phyloP scores from a whole-genome alignment of 1,140 invertebrate genomes.

The Zaprionus capensis region DNA sequence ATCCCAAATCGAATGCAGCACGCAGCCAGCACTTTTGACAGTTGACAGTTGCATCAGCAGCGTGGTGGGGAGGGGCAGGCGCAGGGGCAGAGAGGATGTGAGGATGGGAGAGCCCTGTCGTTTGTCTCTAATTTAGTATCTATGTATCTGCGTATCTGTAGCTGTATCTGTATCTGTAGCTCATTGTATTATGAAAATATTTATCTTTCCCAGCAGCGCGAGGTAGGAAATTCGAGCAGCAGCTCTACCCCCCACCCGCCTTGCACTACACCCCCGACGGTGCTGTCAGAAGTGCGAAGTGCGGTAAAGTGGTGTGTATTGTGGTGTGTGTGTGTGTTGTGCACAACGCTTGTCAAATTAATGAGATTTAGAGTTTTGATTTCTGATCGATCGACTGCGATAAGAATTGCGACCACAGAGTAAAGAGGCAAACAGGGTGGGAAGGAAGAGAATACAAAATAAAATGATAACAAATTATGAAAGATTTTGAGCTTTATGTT shows the following conservation, averaged over 20 bases:
- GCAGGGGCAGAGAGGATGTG: neutral
- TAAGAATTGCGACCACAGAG: conserved; percentile 28
- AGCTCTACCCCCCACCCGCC: neutral
- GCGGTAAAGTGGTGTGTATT: conserved; percentile 15
- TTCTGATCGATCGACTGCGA: conserved; percentile 72
- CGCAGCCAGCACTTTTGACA: conserved; percentile 52
- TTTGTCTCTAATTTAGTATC: conserved; percentile 39
- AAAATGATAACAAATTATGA: neutral
- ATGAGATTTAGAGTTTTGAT: conserved; percentile 78
- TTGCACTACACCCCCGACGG: too few relatives aligned
- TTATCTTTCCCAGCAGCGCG: conserved; percentile 70
- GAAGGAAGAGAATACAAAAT: neutral
- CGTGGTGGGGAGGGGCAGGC: neutral
- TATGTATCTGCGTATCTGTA: conserved; percentile 25
- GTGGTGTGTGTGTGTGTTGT: conserved; percentile 32
- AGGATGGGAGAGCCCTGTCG: conserved; percentile 16
- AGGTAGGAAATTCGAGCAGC: conserved; percentile 41
- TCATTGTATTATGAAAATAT: conserved; percentile 63
- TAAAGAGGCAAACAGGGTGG: conserved; percentile 7
- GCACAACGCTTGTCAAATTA: conserved; percentile 68
- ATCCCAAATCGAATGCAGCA: conserved; percentile 11
- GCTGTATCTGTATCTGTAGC: conserved; percentile 20
- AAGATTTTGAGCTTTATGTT: neutral
- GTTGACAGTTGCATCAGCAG: conserved; percentile 61
- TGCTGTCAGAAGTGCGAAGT: conserved; percentile 27